Percentiles rank a stretch among this genome's conserved stretches.
These are phyloP conservation scores for Eupithecia centaureata DNA, from an alignment of 2,888 invertebrate species.

Conservation along the genomic window DNA sequence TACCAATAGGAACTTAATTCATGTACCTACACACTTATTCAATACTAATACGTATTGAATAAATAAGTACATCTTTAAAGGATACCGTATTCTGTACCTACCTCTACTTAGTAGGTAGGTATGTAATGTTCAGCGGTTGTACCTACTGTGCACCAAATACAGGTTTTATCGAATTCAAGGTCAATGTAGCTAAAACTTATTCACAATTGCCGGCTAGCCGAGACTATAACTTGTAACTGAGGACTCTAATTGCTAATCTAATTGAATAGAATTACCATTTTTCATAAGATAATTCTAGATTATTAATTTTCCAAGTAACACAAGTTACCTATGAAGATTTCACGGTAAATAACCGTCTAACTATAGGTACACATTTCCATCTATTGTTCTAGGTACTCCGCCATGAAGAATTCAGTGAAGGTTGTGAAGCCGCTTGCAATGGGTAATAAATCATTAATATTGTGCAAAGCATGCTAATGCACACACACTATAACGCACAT, in stretches of 20 bases:
- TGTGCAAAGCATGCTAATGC: not conserved
- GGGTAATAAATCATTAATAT: conserved; percentile 85
- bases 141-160: not conserved
- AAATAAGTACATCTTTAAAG: no score
- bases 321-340: not conserved
- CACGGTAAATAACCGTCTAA: not conserved
- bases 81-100: no score
- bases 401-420: conserved; percentile 98
- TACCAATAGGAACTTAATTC: not conserved
- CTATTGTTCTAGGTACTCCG: conserved; percentile 90
- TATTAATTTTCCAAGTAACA: not conserved
- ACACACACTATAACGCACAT: not conserved
- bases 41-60: no score
- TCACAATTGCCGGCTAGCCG: not conserved
- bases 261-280: no score
- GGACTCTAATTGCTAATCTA: no score
- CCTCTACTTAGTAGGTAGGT: no score
- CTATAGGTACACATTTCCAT: not conserved
- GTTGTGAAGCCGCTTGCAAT: conserved; percentile 98
- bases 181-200: not conserved
- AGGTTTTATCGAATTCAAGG: conserved; percentile 8
- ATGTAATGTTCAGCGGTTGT: no score
- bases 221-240: not conserved
- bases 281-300: not conserved
- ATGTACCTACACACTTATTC: no score